Percentiles rank a stretch among this genome's conserved stretches.
Conservation (phyloP, 1,140 invertebrate genomes). For the Aleiodes sp. region DNA sequence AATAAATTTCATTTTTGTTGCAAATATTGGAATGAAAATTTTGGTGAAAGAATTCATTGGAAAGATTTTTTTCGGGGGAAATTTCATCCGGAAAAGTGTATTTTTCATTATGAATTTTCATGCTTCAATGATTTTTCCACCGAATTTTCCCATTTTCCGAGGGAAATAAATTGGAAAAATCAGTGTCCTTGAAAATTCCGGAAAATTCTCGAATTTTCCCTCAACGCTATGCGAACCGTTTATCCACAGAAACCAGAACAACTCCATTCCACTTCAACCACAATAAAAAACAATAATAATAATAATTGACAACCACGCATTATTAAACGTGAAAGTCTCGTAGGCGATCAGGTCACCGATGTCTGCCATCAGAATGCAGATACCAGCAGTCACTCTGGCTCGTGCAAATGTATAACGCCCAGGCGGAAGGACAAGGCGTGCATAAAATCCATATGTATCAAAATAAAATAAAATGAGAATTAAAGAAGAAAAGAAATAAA, state of each 20-base stretch:
- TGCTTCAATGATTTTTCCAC: background rate
- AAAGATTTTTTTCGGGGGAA: too few species aligned
- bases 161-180: background rate
- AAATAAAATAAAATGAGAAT: background rate
- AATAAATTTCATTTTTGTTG: background rate
- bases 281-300: too few species aligned
- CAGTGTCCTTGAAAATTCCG: background rate
- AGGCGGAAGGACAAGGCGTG: conserved; percentile 48
- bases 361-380: background rate
- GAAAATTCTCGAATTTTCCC: background rate
- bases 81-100: too few species aligned
- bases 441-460: conserved; percentile 5
- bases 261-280: too few species aligned
- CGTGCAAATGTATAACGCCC: conserved; percentile 42
- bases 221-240: background rate
- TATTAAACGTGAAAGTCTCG: conserved; percentile 26
- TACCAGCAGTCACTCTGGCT: background rate
- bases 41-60: too few species aligned
- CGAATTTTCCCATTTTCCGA: background rate
- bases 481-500: background rate
- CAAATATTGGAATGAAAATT: too few species aligned
- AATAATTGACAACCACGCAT: conserved; percentile 4
- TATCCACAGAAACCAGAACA: too few species aligned
- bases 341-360: conserved; percentile 37
- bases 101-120: too few species aligned